Base-by-base conservation (phyloP, 2,888 invertebrate species). In the Horisme vitalbata region DNA sequence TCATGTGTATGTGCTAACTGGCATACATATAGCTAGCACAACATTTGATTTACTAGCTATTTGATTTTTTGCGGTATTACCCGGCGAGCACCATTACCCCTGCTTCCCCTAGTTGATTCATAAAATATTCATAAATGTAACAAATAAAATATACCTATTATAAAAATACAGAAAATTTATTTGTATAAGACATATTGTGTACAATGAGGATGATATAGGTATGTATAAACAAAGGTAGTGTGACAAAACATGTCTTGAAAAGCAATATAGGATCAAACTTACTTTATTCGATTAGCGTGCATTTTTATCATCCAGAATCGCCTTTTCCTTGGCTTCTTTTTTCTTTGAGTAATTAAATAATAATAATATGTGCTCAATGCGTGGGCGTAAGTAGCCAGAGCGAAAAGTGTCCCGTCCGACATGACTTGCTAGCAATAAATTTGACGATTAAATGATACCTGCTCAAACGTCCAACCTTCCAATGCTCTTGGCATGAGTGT, bases 401-500 rank as follows among this genome's bases (percentile, higher is more conserved):
- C 35, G 35, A 35, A 35, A 35, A 35, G 35, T 24, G 35, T 35
- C 35, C 35, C 26, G 35, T 35, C 35, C 35, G 35, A 35, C 35
- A 35, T 35, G 26, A 26, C 26, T 26, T 26, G 35, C 35, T 26
- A 35, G 35, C 35, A 35, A 35, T 35, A 35, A 35, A 35, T 35
- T 35, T 35, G 35, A 35, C 26, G 14, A 35, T 24, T 35, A 35
- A 38, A 18, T 18, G 18, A 18, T 18, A 18, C 18, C 18, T 18
- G 18, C 18, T 18, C 23, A 11, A 39, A 32, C 32, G 39, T 39
- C 32, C 39, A 32, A 18, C 41, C 33, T 41, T 41, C 41, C 41
- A 32, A 41, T 41, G 41, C 41, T 41, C 41, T 41, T 33, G 33
- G 41, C 41, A 41, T 41, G 41, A 39, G 39, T 32, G 32, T 39